These are phyloP conservation scores for Cinclus cinclus DNA, from an alignment of 2,113 vertebrate genomes.

Conservation along the genomic window DNA sequence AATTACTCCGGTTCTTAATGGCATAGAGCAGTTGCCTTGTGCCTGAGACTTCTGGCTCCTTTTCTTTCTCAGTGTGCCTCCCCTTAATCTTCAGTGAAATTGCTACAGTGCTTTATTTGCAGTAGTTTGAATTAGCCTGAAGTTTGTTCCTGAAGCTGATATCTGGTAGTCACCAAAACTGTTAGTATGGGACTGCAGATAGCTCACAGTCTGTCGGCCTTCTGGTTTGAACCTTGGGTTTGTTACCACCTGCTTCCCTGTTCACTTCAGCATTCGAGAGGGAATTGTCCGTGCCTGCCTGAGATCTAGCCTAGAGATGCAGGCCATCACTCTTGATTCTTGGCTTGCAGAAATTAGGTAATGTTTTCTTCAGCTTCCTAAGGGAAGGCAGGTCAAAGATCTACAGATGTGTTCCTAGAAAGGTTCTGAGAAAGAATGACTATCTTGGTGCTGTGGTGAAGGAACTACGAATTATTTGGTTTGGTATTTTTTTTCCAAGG, in stretches of 20 bases:
- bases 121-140: not conserved
- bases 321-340: accelerated
- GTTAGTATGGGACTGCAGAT: accelerated
- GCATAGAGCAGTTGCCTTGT: accelerated
- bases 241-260: not conserved
- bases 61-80: not conserved
- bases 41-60: not conserved
- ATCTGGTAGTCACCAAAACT: not conserved
- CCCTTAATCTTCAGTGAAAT: not conserved
- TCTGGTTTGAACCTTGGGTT: not conserved
- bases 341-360: not conserved
- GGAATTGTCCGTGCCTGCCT: accelerated
- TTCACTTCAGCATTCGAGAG: accelerated
- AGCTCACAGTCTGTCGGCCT: not conserved
- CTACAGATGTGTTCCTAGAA: not conserved
- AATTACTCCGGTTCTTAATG: accelerated
- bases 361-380: not conserved
- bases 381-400: not conserved
- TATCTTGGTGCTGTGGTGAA: not conserved
- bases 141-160: not conserved
- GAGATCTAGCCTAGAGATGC: not conserved
- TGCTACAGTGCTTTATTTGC: not conserved
- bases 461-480: not conserved
- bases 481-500: not conserved
- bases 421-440: not conserved